Conservation (phyloP, 2,113 vertebrate species). For the Lophochroa leadbeateri region DNA sequence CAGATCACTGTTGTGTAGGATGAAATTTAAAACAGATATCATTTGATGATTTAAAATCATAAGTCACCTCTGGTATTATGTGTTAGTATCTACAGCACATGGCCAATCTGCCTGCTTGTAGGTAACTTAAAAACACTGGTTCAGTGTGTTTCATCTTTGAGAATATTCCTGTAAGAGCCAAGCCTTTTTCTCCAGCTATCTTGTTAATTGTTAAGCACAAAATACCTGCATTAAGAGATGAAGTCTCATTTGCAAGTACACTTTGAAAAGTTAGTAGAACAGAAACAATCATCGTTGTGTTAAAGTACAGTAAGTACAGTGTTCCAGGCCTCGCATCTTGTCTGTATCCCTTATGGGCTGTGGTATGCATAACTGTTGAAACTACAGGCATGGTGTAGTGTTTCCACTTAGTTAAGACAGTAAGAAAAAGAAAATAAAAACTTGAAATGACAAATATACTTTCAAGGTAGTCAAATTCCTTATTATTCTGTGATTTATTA, state of each 20-base stretch:
- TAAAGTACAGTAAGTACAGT: background rate
- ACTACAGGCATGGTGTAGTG: background rate
- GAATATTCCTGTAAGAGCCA: background rate
- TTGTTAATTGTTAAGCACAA: background rate
- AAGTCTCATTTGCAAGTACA: background rate
- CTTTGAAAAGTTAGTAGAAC: background rate
- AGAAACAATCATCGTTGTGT: fast-evolving
- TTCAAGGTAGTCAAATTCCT: conserved; percentile 26
- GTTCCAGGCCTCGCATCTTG: background rate
- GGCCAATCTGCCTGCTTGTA: background rate
- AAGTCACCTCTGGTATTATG: background rate
- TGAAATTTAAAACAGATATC: background rate
- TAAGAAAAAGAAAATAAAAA: conserved; percentile 15
- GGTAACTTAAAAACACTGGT: background rate
- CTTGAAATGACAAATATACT: conserved; percentile 6
- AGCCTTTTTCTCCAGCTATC: background rate
- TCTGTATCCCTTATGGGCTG: background rate
- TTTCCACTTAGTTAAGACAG: background rate
- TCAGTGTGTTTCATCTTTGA: background rate
- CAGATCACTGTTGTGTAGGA: background rate
- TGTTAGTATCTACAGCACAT: background rate
- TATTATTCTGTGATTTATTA: conserved; percentile 62
- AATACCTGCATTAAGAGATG: background rate
- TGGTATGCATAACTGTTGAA: background rate
- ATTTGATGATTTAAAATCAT: background rate